Percentiles rank a stretch among this genome's conserved stretches.
phyloP scores from a whole-genome alignment of 2,113 vertebrate species.

The Pollachius pollachius region DNA sequence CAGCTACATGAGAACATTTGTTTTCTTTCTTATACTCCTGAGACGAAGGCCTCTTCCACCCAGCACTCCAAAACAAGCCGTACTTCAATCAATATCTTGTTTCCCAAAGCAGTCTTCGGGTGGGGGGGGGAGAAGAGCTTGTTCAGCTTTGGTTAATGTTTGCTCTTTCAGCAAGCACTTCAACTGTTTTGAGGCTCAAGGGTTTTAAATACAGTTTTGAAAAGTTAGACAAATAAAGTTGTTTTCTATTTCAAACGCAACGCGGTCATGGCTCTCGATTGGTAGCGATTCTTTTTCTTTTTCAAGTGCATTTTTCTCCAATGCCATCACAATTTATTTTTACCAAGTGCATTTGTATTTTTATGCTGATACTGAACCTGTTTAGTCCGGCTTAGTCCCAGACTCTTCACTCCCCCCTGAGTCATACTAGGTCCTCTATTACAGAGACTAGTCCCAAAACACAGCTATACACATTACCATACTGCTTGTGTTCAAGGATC shows the following conservation, averaged over 20 bases:
- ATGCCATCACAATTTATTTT: too few species aligned
- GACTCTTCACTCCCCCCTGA: slow-evolving; percentile 11
- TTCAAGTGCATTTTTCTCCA: too few species aligned
- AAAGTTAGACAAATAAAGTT: background rate
- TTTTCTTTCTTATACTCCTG: background rate
- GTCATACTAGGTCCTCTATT: too few species aligned
- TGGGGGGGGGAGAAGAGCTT: background rate
- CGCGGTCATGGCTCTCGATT: too few species aligned
- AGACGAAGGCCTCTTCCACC: slow-evolving; percentile 18
- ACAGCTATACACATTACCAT: too few species aligned
- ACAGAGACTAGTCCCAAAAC: too few species aligned
- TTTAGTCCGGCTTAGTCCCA: too few species aligned
- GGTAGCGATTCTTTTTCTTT: too few species aligned
- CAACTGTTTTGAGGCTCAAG: background rate
- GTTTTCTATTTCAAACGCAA: too few species aligned
- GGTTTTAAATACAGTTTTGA: background rate
- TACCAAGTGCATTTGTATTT: slow-evolving; percentile 1
- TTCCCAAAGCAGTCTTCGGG: background rate
- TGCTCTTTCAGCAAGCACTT: background rate
- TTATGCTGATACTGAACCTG: too few species aligned
- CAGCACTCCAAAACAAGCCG: background rate
- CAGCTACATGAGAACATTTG: background rate
- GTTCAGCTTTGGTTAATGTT: background rate
- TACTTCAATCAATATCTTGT: background rate
- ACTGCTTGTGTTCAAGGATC: too few species aligned